Conservation (phyloP, 2,888 invertebrate species). For the Fabriciana adippe region DNA sequence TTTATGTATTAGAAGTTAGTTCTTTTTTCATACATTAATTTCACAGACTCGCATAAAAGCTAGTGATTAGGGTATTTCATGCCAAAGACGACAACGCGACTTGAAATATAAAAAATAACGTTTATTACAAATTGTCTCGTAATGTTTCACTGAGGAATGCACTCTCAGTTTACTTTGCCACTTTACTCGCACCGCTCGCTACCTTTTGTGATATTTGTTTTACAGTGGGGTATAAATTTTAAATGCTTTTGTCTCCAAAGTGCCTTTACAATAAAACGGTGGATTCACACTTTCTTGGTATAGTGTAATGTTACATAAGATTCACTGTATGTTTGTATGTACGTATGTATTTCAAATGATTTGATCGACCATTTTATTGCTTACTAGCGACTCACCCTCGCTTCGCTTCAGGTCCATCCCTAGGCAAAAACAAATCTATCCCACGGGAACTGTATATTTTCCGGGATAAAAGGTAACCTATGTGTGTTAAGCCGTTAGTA, state of each 20-base stretch:
- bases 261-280: conserved; percentile 9
- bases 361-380: too few species aligned
- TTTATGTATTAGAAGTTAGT: too few species aligned
- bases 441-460: too few species aligned
- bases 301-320: neutral
- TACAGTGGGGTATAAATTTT: conserved; percentile 20
- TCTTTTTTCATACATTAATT: too few species aligned
- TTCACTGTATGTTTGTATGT: neutral
- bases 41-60: too few species aligned
- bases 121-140: conserved; percentile 3
- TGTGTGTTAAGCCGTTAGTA: too few species aligned
- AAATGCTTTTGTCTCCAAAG: conserved; percentile 11
- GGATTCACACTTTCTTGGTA: neutral
- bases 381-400: too few species aligned
- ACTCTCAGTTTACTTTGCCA: conserved; percentile 15
- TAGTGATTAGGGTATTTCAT: too few species aligned
- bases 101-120: neutral
- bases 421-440: too few species aligned
- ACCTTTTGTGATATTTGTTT: conserved; percentile 26
- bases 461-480: too few species aligned
- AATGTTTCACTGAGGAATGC: conserved; percentile 16
- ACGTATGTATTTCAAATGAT: neutral
- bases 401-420: too few species aligned
- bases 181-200: conserved; percentile 13
- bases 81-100: too few species aligned